Evolutionary conservation across 2,113 vertebrate species (phyloP).

Genomic region (Turdus rufiventris): DNA sequence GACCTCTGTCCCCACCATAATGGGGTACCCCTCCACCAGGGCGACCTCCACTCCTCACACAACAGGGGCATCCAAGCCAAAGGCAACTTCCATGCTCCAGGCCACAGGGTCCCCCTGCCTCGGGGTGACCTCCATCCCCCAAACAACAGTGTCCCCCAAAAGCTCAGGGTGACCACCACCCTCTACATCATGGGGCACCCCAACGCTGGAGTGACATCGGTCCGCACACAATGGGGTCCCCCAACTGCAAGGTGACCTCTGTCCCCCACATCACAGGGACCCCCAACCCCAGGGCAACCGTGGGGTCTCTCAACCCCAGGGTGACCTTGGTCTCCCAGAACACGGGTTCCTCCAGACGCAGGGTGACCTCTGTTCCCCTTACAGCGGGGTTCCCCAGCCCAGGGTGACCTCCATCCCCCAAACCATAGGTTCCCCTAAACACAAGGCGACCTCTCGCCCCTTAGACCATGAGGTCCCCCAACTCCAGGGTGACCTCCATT

Average conservation of each 20-base stretch:
- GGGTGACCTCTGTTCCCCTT: background rate
- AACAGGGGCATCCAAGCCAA: rapidly evolving
- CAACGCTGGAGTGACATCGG: background rate
- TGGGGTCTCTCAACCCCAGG: background rate
- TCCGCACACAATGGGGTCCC: rapidly evolving
- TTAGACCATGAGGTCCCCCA: background rate
- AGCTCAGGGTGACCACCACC: background rate
- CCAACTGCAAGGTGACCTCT: background rate
- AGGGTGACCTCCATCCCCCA: background rate
- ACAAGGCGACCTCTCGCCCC: background rate
- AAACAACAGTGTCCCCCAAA: background rate
- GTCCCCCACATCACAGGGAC: background rate
- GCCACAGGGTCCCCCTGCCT: rapidly evolving
- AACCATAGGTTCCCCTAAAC: background rate
- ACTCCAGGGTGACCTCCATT: background rate
- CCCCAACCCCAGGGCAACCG: background rate
- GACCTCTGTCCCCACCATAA: background rate
- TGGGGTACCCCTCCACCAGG: background rate
- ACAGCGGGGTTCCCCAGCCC: background rate
- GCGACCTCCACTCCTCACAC: rapidly evolving
- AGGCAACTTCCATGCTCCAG: background rate
- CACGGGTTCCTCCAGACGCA: background rate
- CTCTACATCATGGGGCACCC: rapidly evolving
- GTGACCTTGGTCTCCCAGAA: background rate
- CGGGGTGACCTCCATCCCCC: background rate